phyloP scores from a whole-genome alignment of 2,888 invertebrate species.

The Mechanitis mazaeus region DNA sequence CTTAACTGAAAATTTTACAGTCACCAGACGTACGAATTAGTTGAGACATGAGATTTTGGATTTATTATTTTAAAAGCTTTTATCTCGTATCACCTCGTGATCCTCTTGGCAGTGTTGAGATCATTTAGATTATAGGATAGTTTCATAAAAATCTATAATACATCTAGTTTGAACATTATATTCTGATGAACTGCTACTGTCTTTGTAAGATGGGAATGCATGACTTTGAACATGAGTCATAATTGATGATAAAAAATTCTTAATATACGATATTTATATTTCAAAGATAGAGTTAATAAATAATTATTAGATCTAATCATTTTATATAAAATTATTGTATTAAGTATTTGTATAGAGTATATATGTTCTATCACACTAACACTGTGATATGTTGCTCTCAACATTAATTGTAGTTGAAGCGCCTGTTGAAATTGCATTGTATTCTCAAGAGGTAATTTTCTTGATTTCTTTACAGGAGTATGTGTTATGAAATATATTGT shows the following conservation, averaged over 20 bases:
- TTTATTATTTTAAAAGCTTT: constrained; percentile 29
- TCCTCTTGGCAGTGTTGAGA: constrained; percentile 3
- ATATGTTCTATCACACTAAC: no score
- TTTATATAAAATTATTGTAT: no score
- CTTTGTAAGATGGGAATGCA: no score
- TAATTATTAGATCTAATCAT: no score
- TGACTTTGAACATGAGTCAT: no score
- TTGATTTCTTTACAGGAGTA: background rate
- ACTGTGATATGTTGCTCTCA: background rate
- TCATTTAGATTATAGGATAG: background rate
- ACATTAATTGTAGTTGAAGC: constrained; percentile 1
- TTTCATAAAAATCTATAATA: background rate
- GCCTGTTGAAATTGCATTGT: constrained; percentile 4
- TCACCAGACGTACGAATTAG: constrained; percentile 27
- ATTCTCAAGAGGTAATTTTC: constrained; percentile 2
- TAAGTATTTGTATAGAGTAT: no score
- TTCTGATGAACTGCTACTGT: background rate
- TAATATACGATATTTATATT: no score
- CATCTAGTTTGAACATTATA: background rate
- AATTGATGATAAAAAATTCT: no score
- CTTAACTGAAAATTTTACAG: constrained; percentile 29
- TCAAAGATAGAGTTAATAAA: no score
- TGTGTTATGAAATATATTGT: background rate
- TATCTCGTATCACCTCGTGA: constrained; percentile 9
- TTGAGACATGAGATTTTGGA: constrained; percentile 22